Conservation (phyloP, 2,797 vertebrate species). For the Anguilla obscura region DNA sequence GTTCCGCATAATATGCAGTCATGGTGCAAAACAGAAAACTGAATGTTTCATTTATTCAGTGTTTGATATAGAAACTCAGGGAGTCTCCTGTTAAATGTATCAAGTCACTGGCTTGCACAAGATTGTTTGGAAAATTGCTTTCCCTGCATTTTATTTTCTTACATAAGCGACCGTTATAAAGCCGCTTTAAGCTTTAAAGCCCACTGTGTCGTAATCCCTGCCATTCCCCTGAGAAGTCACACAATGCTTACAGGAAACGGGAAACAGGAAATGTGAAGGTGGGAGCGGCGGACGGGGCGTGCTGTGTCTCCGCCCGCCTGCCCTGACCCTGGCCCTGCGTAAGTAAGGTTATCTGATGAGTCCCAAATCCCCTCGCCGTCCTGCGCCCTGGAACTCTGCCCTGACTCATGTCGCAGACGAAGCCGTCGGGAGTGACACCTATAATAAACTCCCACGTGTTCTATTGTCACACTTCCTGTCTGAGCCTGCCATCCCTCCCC, state of each 20-base stretch:
- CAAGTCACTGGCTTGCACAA: neutral
- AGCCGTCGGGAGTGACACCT: neutral
- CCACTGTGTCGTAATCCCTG: neutral
- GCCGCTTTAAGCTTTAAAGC: neutral
- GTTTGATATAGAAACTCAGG: neutral
- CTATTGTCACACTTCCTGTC: neutral
- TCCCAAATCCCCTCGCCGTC: neutral
- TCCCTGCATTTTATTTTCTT: slow-evolving; percentile 4
- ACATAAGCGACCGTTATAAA: neutral
- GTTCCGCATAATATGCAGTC: neutral
- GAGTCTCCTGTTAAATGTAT: neutral
- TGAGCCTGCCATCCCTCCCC: neutral
- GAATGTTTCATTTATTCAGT: neutral
- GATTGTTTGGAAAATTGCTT: neutral
- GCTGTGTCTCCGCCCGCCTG: neutral
- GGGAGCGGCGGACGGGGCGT: slow-evolving; percentile 13
- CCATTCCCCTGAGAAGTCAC: neutral
- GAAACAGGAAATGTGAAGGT: neutral
- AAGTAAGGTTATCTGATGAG: neutral
- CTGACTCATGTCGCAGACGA: neutral
- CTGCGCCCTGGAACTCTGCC: neutral
- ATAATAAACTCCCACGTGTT: neutral
- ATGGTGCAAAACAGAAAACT: neutral
- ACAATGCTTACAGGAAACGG: slow-evolving; percentile 38
- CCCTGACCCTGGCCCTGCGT: neutral